Evolutionary conservation across 1,140 invertebrate genomes (phyloP).

Genomic region (Gonatopus flavifemur): DNA sequence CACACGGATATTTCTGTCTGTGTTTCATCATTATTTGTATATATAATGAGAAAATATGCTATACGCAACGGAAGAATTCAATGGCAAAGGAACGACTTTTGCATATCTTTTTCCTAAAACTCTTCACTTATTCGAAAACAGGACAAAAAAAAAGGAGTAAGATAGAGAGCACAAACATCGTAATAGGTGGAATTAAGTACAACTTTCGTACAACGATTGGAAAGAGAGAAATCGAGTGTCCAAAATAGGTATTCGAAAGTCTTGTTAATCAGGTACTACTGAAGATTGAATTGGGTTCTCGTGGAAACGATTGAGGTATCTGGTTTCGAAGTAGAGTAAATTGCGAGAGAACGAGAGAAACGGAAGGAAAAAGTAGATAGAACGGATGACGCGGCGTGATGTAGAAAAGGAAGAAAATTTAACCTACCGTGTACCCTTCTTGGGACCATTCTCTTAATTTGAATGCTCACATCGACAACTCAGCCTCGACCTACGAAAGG

Average conservation of each 20-base stretch:
- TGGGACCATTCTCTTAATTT: conserved; percentile 14
- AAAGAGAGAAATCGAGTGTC: neutral
- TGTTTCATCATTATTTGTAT: too few species aligned
- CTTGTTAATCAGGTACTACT: conserved; percentile 3
- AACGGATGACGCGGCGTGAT: too few species aligned
- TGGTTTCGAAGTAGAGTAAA: neutral
- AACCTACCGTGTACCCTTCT: conserved; percentile 3
- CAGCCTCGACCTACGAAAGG: neutral
- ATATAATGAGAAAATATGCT: too few species aligned
- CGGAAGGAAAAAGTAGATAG: too few species aligned
- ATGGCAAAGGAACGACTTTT: too few species aligned
- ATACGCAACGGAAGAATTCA: too few species aligned
- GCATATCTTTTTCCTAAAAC: neutral
- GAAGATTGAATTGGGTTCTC: conserved; percentile 8
- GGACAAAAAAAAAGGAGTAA: neutral
- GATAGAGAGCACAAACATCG: neutral
- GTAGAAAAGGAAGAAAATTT: too few species aligned
- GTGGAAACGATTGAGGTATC: conserved; percentile 7
- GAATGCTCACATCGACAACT: conserved; percentile 9
- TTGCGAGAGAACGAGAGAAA: too few species aligned
- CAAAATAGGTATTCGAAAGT: neutral
- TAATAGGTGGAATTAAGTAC: neutral
- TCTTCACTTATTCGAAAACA: neutral
- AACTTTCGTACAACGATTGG: neutral
- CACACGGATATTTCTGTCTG: too few species aligned